phyloP scores from a whole-genome alignment of 2,113 vertebrate species.

The Isurus oxyrinchus region DNA sequence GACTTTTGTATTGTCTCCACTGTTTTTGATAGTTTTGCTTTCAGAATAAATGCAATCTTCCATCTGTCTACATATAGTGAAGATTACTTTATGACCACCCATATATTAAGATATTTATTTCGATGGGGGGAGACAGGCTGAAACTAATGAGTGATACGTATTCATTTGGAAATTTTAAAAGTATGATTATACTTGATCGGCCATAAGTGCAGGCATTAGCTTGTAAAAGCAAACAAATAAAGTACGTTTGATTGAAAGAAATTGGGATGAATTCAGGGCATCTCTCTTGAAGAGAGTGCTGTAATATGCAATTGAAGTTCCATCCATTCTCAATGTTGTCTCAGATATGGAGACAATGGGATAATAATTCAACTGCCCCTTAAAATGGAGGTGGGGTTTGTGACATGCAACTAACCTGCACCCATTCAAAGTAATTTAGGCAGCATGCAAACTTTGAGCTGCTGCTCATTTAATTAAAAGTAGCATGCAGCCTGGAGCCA shows the following conservation, averaged over 20 bases:
- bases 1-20: background rate
- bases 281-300: background rate
- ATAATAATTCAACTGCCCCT: too few relatives aligned
- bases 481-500: too few relatives aligned
- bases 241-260: background rate
- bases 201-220: background rate
- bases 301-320: background rate
- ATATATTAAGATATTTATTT: background rate
- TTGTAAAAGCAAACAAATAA: background rate
- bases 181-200: background rate
- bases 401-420: too few relatives aligned
- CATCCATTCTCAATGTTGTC: background rate
- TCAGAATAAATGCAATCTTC: background rate
- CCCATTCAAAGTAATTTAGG: too few relatives aligned
- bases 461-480: too few relatives aligned
- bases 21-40: background rate
- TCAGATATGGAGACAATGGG: background rate
- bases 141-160: background rate
- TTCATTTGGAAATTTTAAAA: background rate
- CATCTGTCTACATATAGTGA: background rate
- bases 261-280: background rate
- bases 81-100: background rate
- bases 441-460: too few relatives aligned
- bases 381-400: too few relatives aligned
- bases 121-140: background rate